These are phyloP conservation scores for Okamejei kenojei DNA, from an alignment of 2,797 vertebrate species.

Conservation along the genomic window DNA sequence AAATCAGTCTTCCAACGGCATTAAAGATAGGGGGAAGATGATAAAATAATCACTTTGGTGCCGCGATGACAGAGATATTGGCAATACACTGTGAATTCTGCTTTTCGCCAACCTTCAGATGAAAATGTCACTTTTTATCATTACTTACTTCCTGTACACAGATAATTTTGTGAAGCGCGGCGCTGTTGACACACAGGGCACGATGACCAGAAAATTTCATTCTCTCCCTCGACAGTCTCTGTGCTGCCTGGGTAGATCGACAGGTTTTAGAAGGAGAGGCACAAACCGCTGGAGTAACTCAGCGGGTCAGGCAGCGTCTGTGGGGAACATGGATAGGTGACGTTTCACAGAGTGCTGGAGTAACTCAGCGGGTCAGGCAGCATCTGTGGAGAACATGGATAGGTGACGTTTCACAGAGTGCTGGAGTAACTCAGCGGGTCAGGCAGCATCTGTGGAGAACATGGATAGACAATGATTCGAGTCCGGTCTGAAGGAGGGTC, in stretches of 20 bases:
- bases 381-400: no score
- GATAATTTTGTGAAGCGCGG: not conserved
- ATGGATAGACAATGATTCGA: no score
- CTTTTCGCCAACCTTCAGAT: not conserved
- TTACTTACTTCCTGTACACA: not conserved
- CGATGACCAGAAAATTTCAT: not conserved
- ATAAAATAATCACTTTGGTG: not conserved
- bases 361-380: no score
- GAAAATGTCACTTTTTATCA: conserved; percentile 34
- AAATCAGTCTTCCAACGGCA: not conserved
- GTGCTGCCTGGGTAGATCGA: not conserved
- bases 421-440: no score
- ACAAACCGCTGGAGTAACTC: no score
- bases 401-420: no score
- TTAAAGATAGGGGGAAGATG: not conserved
- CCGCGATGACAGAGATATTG: not conserved
- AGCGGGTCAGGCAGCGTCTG: no score
- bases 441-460: no score
- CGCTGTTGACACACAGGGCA: not conserved
- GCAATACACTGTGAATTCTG: not conserved
- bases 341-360: no score
- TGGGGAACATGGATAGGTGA: no score
- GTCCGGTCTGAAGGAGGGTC: no score
- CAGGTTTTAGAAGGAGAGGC: no score
- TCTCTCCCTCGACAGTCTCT: not conserved